phyloP scores from a whole-genome alignment of 2,888 invertebrate species.

The Serrognathus titanus region DNA sequence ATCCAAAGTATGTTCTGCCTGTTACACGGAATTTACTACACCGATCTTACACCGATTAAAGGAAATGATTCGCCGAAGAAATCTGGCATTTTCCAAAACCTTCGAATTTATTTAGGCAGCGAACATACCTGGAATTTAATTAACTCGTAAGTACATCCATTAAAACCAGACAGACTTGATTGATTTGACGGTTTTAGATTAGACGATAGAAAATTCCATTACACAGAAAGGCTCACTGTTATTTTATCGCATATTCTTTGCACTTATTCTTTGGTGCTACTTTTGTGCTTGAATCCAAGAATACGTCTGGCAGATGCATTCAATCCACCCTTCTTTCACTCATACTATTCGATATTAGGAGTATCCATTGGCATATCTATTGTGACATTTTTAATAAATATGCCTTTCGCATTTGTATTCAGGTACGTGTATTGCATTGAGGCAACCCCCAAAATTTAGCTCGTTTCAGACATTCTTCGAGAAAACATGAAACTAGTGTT shows the following conservation, averaged over 20 bases:
- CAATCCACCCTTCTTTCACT: constrained; percentile 14
- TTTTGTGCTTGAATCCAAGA: constrained; percentile 17
- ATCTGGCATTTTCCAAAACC: not conserved
- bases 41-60: constrained; percentile 1
- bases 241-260: constrained; percentile 23
- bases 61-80: not conserved
- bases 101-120: constrained; percentile 16
- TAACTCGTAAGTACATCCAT: not conserved
- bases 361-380: constrained; percentile 9
- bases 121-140: constrained; percentile 23
- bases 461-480: constrained; percentile 3
- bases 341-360: not conserved
- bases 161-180: not conserved
- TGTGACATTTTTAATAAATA: constrained; percentile 17
- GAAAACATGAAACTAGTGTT: not conserved
- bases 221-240: constrained; percentile 21
- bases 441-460: not conserved
- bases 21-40: not conserved
- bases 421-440: constrained; percentile 7
- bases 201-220: constrained; percentile 18
- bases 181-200: constrained; percentile 9
- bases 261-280: constrained; percentile 16
- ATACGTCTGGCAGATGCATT: constrained; percentile 21
- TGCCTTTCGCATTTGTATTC: constrained; percentile 17
- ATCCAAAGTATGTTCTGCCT: constrained; percentile 20